Conservation (phyloP, 1,140 invertebrate genomes). For the Calosoma granatense region DNA sequence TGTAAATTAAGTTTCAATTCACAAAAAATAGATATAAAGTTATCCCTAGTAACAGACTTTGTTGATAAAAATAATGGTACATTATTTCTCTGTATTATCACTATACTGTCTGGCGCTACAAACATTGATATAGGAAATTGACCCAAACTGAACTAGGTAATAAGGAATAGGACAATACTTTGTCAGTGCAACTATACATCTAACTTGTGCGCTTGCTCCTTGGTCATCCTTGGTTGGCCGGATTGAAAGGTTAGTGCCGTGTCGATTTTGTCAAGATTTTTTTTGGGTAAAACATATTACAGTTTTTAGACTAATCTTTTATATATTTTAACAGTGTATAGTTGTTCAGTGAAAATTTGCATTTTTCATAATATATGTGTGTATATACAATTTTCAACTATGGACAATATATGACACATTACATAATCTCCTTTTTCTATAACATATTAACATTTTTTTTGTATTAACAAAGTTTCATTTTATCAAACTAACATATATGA, state of each 20-base stretch:
- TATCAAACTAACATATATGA: no score
- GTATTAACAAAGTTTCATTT: no score
- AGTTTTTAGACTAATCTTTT: background rate
- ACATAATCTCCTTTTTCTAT: no score
- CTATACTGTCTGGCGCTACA: background rate
- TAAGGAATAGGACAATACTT: no score
- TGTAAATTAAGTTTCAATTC: no score
- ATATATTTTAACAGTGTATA: background rate
- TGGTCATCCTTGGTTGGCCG: background rate
- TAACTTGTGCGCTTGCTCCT: constrained; percentile 3
- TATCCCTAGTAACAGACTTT: no score
- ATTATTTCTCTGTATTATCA: background rate
- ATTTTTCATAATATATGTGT: background rate
- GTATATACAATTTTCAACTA: background rate
- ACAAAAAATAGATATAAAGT: no score
- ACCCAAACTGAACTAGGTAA: no score
- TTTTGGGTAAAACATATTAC: background rate
- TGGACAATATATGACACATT: background rate
- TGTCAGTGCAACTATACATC: no score
- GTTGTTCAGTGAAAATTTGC: background rate
- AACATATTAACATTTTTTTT: no score
- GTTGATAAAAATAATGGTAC: no score
- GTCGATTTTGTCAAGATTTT: background rate
- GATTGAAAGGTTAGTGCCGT: background rate
- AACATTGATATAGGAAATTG: no score